Evolutionary conservation across 2,113 vertebrate species (phyloP).

Genomic region (Menidia beryllina): DNA sequence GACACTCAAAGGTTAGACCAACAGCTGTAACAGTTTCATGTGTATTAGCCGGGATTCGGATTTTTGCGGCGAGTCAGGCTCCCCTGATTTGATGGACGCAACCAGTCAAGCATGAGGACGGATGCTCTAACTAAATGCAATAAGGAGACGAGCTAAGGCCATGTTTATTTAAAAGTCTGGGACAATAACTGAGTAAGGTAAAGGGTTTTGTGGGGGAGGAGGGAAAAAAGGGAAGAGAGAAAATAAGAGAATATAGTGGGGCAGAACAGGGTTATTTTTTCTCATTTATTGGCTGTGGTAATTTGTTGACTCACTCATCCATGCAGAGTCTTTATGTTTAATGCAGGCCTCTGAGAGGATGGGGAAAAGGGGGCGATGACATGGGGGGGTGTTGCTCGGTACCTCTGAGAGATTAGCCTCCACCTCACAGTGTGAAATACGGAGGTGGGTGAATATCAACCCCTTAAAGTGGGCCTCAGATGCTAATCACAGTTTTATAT

Average conservation of each 20-base stretch:
- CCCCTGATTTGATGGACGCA: conserved; percentile 78
- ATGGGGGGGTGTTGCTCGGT: conserved; percentile 46
- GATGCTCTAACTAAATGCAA: conserved; percentile 82
- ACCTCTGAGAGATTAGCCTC: conserved; percentile 74
- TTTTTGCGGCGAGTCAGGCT: conserved; percentile 67
- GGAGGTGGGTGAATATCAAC: conserved; percentile 66
- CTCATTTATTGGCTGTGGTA: conserved; percentile 83
- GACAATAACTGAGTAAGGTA: conserved; percentile 79
- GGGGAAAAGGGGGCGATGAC: conserved; percentile 20
- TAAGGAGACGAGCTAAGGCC: conserved; percentile 78
- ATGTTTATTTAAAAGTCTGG: conserved; percentile 86
- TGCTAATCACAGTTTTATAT: conserved; percentile 79
- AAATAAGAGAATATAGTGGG: conserved; percentile 66
- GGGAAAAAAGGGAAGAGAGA: conserved; percentile 20
- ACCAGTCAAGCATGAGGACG: conserved; percentile 80
- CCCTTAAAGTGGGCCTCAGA: conserved; percentile 79
- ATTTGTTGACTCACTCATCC: conserved; percentile 89
- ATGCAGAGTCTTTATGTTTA: conserved; percentile 87
- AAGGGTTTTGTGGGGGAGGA: conserved; percentile 24
- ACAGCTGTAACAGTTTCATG: conserved; percentile 85
- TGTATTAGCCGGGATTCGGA: conserved; percentile 80
- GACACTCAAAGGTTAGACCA: conserved; percentile 86
- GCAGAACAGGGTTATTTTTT: conserved; percentile 68
- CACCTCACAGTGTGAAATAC: conserved; percentile 68
- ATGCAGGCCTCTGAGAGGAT: conserved; percentile 81